A percentile compares a stretch with the other conserved stretches of the same genome.
Evolutionary conservation across 2,888 invertebrate genomes (phyloP).

Genomic region (Keiferia lycopersicella): DNA sequence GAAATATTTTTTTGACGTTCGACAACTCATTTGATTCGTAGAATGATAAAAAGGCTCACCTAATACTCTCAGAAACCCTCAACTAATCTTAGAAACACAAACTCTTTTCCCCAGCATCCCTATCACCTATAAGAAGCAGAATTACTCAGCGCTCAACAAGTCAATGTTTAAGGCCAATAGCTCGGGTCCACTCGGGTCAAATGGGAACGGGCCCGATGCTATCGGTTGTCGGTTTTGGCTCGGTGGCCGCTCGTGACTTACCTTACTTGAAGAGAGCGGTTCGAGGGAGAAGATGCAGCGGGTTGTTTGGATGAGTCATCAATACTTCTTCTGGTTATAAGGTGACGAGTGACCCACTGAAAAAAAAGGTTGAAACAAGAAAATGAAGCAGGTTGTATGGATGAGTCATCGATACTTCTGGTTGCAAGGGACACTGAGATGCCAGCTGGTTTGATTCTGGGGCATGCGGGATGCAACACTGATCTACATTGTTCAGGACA

Average conservation of each 20-base stretch:
- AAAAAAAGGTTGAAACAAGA: too few species aligned
- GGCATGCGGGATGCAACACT: too few species aligned
- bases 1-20: too few species aligned
- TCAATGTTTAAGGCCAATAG: constrained; percentile 50
- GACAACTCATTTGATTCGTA: too few species aligned
- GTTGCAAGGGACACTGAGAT: neutral
- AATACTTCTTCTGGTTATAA: too few species aligned
- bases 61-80: neutral
- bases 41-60: neutral
- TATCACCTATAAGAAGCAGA: constrained; percentile 11
- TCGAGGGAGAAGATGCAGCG: constrained; percentile 40
- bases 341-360: too few species aligned
- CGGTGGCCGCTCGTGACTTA: constrained; percentile 77
- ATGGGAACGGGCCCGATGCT: constrained; percentile 72
- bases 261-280: constrained; percentile 60
- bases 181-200: constrained; percentile 52
- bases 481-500: too few species aligned
- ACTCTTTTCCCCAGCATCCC: neutral
- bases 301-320: constrained; percentile 21
- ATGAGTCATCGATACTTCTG: neutral
- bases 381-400: neutral
- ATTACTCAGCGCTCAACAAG: constrained; percentile 34
- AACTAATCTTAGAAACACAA: neutral
- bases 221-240: constrained; percentile 75
- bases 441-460: too few species aligned